These are phyloP conservation scores for Crioceris asparagi DNA, from an alignment of 2,888 invertebrate genomes.

Conservation along the genomic window DNA sequence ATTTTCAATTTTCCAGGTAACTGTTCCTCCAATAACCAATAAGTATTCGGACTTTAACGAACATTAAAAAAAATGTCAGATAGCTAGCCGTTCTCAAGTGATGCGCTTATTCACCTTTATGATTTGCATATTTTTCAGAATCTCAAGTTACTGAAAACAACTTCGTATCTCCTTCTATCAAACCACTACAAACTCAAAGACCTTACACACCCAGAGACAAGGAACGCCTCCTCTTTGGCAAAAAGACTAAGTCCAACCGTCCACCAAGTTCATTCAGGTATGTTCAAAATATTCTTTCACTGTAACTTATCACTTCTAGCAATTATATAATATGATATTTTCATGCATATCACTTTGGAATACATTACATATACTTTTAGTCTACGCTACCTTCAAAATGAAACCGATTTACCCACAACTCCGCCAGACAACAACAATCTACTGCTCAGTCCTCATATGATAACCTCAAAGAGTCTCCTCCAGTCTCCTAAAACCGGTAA, in stretches of 20 bases:
- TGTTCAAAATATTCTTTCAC: conserved; percentile 15
- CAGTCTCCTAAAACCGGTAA: conserved; percentile 10
- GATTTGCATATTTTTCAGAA: conserved; percentile 29
- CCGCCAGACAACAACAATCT: conserved; percentile 19
- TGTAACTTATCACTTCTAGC: not conserved
- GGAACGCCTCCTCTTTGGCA: conserved; percentile 65
- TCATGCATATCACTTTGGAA: not conserved
- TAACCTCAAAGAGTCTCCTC: conserved; percentile 10
- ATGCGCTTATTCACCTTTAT: too few relatives aligned
- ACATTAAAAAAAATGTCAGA: not conserved
- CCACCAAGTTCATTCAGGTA: conserved; percentile 73
- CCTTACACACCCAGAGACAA: conserved; percentile 78
- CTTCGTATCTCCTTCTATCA: conserved; percentile 31
- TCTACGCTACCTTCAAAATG: conserved; percentile 53
- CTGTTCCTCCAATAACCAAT: not conserved
- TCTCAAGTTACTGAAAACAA: conserved; percentile 34
- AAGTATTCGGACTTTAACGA: conserved; percentile 1
- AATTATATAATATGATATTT: not conserved
- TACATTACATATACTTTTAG: too few relatives aligned
- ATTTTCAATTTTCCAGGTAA: not conserved
- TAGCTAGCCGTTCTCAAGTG: too few relatives aligned
- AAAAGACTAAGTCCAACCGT: conserved; percentile 42
- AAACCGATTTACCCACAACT: conserved; percentile 29
- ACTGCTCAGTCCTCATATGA: conserved; percentile 17
- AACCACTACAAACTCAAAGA: conserved; percentile 66